These are phyloP conservation scores for Ylistrum balloti DNA, from an alignment of 1,140 invertebrate genomes.

Conservation along the genomic window DNA sequence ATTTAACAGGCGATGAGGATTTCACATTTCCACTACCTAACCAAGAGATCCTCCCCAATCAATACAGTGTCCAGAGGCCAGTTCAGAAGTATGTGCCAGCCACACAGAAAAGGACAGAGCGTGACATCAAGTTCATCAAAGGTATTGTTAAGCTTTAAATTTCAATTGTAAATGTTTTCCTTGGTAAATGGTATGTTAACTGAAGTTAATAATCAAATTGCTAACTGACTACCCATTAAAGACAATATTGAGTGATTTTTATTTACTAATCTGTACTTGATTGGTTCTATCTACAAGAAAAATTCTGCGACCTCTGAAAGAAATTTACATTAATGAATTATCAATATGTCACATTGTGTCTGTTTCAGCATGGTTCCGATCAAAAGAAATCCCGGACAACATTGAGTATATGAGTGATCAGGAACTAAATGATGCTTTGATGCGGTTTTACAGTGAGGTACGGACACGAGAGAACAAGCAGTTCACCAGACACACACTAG, in stretches of 20 bases:
- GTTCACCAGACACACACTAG: conserved; percentile 12
- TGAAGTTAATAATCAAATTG: no score
- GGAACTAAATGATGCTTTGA: background rate
- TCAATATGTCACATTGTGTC: background rate
- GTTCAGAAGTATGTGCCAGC: background rate
- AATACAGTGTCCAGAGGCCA: background rate
- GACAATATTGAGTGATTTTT: no score
- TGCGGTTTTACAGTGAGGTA: background rate
- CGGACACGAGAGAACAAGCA: conserved; percentile 1
- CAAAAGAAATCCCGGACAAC: background rate
- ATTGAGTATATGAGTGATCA: conserved; percentile 17
- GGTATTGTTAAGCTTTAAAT: background rate
- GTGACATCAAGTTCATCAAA: conserved; percentile 8
- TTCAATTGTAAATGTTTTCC: no score
- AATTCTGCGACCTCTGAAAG: no score
- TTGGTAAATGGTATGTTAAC: no score
- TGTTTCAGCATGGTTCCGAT: conserved; percentile 32
- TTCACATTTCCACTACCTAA: background rate
- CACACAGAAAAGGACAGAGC: background rate
- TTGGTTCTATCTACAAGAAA: no score
- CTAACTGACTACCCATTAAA: no score
- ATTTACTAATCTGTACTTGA: no score
- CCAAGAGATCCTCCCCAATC: background rate
- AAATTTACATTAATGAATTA: no score
- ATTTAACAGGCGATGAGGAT: conserved; percentile 7